Conservation (phyloP, 1,140 invertebrate species). For the Lithobius niger region DNA sequence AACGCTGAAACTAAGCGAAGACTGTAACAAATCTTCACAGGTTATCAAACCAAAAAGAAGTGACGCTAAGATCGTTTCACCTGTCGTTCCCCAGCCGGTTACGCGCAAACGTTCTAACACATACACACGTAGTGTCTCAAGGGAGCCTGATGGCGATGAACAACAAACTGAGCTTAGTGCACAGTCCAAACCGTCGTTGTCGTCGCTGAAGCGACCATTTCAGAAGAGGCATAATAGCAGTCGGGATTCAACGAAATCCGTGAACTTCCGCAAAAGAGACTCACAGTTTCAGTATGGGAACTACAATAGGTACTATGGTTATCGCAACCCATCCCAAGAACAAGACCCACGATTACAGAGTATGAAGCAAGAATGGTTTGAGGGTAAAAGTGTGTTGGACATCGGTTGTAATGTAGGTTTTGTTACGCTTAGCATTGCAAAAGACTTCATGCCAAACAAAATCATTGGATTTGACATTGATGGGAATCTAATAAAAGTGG, state of each 20-base stretch:
- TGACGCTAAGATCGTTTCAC: slow-evolving; percentile 86
- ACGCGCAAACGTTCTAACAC: slow-evolving; percentile 45
- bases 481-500: slow-evolving; percentile 63
- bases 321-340: slow-evolving; percentile 65
- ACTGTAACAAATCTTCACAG: slow-evolving; percentile 12
- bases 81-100: slow-evolving; percentile 75
- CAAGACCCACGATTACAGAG: slow-evolving; percentile 66
- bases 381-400: slow-evolving; percentile 82
- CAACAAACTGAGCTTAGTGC: not conserved
- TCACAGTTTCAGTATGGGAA: slow-evolving; percentile 77
- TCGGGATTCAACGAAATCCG: not conserved
- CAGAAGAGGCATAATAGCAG: not conserved
- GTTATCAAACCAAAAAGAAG: slow-evolving; percentile 38
- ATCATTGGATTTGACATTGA: slow-evolving; percentile 95
- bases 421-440: slow-evolving; percentile 65
- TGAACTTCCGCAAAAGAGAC: not conserved
- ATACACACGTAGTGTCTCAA: not conserved
- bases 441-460: slow-evolving; percentile 64
- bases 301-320: slow-evolving; percentile 93
- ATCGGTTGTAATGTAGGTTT: slow-evolving; percentile 97
- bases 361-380: slow-evolving; percentile 72
- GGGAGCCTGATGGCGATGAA: not conserved
- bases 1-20: slow-evolving; percentile 17
- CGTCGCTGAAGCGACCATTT: not conserved
- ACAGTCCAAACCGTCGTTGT: too few relatives aligned